Evolutionary conservation across 1,140 invertebrate genomes (phyloP).

Genomic region (Pemphigus obesinymphae): DNA sequence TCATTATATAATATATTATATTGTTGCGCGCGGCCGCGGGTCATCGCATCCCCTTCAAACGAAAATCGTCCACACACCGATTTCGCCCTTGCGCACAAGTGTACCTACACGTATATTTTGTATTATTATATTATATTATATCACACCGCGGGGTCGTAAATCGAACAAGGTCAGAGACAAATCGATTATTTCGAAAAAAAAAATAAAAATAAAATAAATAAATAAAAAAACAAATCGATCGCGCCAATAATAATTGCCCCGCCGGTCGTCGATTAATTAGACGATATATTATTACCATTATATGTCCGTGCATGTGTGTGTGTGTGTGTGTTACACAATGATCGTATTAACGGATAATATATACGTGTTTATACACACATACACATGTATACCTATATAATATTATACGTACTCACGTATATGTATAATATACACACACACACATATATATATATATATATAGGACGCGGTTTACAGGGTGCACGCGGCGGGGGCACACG

Average conservation of each 20-base stretch:
- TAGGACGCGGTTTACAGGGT: not conserved
- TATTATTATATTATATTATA: too few relatives aligned
- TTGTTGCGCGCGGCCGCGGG: not conserved
- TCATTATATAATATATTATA: too few relatives aligned
- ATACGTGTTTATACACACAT: too few relatives aligned
- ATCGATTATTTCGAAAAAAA: not conserved
- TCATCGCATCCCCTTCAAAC: not conserved
- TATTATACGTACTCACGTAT: too few relatives aligned
- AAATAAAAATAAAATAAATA: too few relatives aligned
- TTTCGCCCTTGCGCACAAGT: not conserved
- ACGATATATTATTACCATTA: conserved; percentile 4
- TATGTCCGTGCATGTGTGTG: not conserved
- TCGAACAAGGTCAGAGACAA: not conserved
- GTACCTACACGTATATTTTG: too few relatives aligned
- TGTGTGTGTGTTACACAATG: not conserved
- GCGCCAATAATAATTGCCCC: not conserved
- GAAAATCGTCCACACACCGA: not conserved
- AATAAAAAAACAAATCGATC: not conserved
- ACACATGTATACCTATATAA: too few relatives aligned
- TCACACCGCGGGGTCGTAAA: not conserved
- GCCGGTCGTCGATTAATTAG: not conserved
- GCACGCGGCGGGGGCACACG: conserved; percentile 3
- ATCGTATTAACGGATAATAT: not conserved
- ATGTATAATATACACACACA: not conserved
- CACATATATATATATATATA: not conserved